A percentile compares a stretch with the other conserved stretches of the same genome.
Conservation (phyloP, 2,113 vertebrate species). For the Crotalus horridus region DNA sequence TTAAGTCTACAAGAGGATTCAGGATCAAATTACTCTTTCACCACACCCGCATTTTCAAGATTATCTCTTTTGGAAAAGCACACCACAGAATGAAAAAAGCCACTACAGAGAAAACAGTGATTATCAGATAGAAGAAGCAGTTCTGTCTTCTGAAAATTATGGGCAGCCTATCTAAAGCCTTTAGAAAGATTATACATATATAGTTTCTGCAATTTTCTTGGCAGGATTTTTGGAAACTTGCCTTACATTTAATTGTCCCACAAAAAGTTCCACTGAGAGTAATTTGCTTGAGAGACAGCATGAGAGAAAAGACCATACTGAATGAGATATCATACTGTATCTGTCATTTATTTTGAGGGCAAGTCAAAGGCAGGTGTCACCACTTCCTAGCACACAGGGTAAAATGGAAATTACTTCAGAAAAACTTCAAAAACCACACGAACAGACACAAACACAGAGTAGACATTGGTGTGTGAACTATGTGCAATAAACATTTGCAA, state of each 20-base stretch:
- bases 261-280: slow-evolving; percentile 52
- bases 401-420: slow-evolving; percentile 50
- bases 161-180: slow-evolving; percentile 40
- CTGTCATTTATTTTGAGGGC: slow-evolving; percentile 43
- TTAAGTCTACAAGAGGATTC: slow-evolving; percentile 51
- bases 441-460: slow-evolving; percentile 9
- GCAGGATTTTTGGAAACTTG: slow-evolving; percentile 34
- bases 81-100: slow-evolving; percentile 32
- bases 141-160: slow-evolving; percentile 33
- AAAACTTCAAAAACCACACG: not conserved
- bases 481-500: slow-evolving; percentile 20
- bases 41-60: slow-evolving; percentile 56
- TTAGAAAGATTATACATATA: not conserved
- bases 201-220: not conserved
- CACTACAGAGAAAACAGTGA: not conserved
- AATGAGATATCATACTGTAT: slow-evolving; percentile 39
- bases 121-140: slow-evolving; percentile 33
- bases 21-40: slow-evolving; percentile 51
- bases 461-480: not conserved
- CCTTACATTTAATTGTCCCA: slow-evolving; percentile 39
- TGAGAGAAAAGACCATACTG: slow-evolving; percentile 4
- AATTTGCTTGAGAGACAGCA: slow-evolving; percentile 29
- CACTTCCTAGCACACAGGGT: slow-evolving; percentile 40
- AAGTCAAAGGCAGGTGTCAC: slow-evolving; percentile 59
- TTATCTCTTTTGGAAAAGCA: slow-evolving; percentile 48